Evolutionary conservation across 2,113 vertebrate species (phyloP), one percentile per base, ranked within the genome.

Genomic region (Vidua chalybeata): DNA sequence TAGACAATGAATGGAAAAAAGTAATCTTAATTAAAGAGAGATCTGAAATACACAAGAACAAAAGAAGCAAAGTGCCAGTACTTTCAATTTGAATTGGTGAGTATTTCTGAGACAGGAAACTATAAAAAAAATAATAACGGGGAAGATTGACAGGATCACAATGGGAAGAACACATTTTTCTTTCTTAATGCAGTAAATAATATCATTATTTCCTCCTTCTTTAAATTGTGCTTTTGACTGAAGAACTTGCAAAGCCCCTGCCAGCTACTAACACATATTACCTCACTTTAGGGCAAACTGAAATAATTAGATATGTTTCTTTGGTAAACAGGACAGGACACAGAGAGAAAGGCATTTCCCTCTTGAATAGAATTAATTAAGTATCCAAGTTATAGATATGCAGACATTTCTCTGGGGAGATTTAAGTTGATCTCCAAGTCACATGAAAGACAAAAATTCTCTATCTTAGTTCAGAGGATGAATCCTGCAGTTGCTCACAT

Each of bases 331-430:
- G 90, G 84, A 91, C 80, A 85, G 73, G 79, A 92, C 59, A 73
- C 13, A 96, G 72, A 94, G 71, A 97, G 87, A 80, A 84, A 93
- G 74, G 22, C 87, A 92, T 55, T 91, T 97, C 97, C 94, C 96
- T 87, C 62, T 86, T 97, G 97, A 87, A 84, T 90, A 72, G 58
- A 97, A 96, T 72, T 96, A 97, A 98, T 98, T 97, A 98, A 97
- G 59, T 84, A 94, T 82, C 89, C 89, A 96, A 97, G 89, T 96
- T 97, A 97, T 73, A 97, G 92, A 96, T 92, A 97, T 62, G 85
- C 69, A 96, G 45, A 61, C 30, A 59, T 92, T 82, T 87, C 63
- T 96, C 96, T 89, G 30, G 69, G 58, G 96, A 96, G 68, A 85
- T 94, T 89, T 97, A 97, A 96, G 94, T 28, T 97, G 88, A 97